phyloP scores from a whole-genome alignment of 2,888 invertebrate species.

The Panopea generosa region DNA sequence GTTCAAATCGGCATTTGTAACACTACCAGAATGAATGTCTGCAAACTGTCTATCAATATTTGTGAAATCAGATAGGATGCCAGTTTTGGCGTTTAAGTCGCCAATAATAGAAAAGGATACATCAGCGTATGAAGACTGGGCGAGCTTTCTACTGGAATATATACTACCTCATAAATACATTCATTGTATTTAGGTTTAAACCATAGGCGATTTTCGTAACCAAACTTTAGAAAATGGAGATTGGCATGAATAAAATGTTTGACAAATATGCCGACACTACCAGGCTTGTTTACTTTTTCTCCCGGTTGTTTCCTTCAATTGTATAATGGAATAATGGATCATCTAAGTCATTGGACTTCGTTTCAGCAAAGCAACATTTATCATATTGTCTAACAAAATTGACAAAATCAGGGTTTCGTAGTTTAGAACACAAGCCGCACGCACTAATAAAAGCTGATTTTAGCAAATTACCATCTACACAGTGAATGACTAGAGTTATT shows the following conservation, averaged over 20 bases:
- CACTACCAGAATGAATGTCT: neutral
- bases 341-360: too few species aligned
- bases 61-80: neutral
- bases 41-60: neutral
- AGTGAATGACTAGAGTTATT: too few species aligned
- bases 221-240: neutral
- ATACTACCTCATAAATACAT: neutral
- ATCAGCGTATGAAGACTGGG: neutral
- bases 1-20: neutral
- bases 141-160: neutral
- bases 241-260: neutral
- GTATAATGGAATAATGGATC: too few species aligned
- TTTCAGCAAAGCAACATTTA: too few species aligned
- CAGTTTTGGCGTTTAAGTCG: constrained; percentile 11
- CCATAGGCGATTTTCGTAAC: neutral
- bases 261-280: constrained; percentile 8
- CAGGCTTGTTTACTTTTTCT: neutral
- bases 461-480: too few species aligned
- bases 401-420: too few species aligned
- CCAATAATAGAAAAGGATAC: neutral
- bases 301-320: neutral
- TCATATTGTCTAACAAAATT: too few species aligned
- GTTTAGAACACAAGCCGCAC: too few species aligned
- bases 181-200: neutral
- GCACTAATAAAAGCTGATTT: too few species aligned